Conservation (phyloP, 2,888 invertebrate genomes). For the Sepiola atlantica region DNA sequence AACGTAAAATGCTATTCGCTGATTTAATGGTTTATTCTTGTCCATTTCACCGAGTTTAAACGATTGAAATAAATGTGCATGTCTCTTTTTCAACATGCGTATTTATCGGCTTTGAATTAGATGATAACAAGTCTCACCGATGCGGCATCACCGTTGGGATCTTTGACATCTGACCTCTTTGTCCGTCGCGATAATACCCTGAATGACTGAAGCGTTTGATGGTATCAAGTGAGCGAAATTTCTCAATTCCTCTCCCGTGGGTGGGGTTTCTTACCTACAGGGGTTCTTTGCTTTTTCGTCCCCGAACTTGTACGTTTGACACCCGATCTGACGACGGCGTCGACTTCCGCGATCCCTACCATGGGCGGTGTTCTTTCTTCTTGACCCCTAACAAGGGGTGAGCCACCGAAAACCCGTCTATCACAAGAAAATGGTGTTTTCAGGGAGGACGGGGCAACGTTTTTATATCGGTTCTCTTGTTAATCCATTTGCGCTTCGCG, state of each 20-base stretch:
- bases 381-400: slow-evolving; percentile 5
- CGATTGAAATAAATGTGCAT: not conserved
- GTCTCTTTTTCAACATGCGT: not conserved
- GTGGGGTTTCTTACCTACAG: not conserved
- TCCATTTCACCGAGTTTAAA: not conserved
- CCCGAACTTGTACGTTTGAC: not conserved
- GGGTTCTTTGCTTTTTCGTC: not conserved
- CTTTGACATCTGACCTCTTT: not conserved
- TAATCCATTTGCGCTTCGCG: not conserved
- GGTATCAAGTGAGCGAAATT: not conserved
- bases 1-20: too few species aligned
- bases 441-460: not conserved
- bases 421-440: not conserved
- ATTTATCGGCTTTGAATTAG: not conserved
- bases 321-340: not conserved
- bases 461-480: not conserved
- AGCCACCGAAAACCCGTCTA: not conserved
- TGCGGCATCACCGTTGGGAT: not conserved
- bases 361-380: slow-evolving; percentile 32
- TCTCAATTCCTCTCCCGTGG: not conserved
- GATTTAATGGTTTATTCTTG: not conserved
- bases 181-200: not conserved
- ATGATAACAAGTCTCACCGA: not conserved
- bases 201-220: not conserved
- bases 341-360: not conserved